phyloP scores from a whole-genome alignment of 2,797 vertebrate species.

The Lutra lutra region DNA sequence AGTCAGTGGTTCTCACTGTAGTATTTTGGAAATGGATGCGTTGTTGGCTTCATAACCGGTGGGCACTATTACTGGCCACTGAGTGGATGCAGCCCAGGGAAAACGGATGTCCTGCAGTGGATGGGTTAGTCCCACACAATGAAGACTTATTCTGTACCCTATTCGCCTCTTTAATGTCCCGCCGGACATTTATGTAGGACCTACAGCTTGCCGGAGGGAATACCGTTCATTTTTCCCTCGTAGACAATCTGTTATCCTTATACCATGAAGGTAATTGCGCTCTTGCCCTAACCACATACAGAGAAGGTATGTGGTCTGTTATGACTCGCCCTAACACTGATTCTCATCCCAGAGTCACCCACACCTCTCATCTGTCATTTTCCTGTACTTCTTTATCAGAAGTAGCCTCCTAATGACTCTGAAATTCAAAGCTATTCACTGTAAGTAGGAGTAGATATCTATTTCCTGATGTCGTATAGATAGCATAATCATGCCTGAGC shows the following conservation, averaged over 20 bases:
- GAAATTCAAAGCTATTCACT: slow-evolving; percentile 33
- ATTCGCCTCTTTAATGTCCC: slow-evolving; percentile 63
- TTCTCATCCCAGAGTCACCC: background rate
- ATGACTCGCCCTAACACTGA: background rate
- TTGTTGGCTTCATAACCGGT: background rate
- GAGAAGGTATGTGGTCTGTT: background rate
- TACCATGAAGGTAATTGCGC: background rate
- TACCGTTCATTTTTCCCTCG: slow-evolving; percentile 14
- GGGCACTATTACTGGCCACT: background rate
- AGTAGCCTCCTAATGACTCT: background rate
- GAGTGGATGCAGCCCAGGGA: background rate
- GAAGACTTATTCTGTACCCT: slow-evolving; percentile 7
- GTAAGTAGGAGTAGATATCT: background rate
- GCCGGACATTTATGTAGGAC: slow-evolving; percentile 52
- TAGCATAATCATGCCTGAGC: background rate
- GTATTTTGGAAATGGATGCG: background rate
- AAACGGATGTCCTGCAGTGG: background rate
- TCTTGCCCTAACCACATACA: slow-evolving; percentile 33
- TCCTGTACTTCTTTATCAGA: background rate
- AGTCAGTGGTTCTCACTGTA: background rate
- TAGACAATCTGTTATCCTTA: slow-evolving; percentile 18
- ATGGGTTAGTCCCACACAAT: background rate
- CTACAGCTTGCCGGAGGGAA: slow-evolving; percentile 32
- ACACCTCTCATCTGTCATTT: background rate
- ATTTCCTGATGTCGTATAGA: background rate